A percentile compares a stretch with the other conserved stretches of the same genome.
phyloP scores from a whole-genome alignment of 2,113 vertebrate species.

The Lampris incognitus region DNA sequence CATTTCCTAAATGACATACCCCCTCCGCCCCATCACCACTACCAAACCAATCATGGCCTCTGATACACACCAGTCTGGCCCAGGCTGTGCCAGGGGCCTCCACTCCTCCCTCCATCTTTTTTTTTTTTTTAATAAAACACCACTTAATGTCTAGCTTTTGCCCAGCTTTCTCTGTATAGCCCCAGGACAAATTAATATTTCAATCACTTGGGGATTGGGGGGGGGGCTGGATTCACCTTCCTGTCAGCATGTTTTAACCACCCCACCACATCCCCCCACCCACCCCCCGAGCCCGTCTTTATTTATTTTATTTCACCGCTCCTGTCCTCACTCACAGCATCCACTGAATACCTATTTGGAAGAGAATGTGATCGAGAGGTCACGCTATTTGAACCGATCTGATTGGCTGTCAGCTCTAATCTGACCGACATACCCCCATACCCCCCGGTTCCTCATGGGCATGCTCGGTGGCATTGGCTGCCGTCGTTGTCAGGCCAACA shows the following conservation, averaged over 20 bases:
- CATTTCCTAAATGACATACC: constrained; percentile 40
- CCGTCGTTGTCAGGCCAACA: constrained; percentile 87
- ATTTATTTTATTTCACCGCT: constrained; percentile 76
- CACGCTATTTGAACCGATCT: constrained; percentile 82
- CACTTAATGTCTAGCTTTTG: constrained; percentile 87
- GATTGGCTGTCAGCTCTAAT: constrained; percentile 91
- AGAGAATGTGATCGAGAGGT: constrained; percentile 79
- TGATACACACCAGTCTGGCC: constrained; percentile 56
- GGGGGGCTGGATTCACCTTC: constrained; percentile 79
- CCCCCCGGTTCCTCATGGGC: constrained; percentile 85
- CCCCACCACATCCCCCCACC: constrained; percentile 53
- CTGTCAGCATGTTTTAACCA: constrained; percentile 83
- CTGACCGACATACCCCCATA: constrained; percentile 83
- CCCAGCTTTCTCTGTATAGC: constrained; percentile 84
- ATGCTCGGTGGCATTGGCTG: constrained; percentile 83
- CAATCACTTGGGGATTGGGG: constrained; percentile 89
- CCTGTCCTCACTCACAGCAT: constrained; percentile 63
- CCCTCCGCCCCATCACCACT: constrained; percentile 14
- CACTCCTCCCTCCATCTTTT: constrained; percentile 53
- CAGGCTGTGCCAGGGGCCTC: constrained; percentile 30
- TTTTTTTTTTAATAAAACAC: constrained; percentile 85
- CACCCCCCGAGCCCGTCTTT: constrained; percentile 33
- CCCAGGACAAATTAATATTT: constrained; percentile 96
- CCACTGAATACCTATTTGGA: constrained; percentile 75
- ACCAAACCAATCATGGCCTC: constrained; percentile 66